Conservation (phyloP, 2,888 invertebrate species). For the Tryphoninae sp. region DNA sequence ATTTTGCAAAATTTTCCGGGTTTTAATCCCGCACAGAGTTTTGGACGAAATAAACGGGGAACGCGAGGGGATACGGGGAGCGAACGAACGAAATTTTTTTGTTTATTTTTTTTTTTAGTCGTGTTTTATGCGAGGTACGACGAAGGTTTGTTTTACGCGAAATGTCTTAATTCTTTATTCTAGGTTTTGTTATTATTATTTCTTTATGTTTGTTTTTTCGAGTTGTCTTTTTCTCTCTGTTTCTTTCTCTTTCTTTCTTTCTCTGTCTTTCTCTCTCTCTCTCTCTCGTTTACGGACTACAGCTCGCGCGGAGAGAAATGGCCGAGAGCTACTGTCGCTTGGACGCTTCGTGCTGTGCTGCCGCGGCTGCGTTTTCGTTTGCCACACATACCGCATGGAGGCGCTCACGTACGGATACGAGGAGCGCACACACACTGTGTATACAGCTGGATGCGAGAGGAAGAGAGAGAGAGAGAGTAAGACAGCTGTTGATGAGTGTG, state of each 20-base stretch:
- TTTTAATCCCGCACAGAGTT: constrained; percentile 65
- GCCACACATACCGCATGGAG: constrained; percentile 23
- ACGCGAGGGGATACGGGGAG: constrained; percentile 13
- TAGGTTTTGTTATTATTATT: constrained; percentile 14
- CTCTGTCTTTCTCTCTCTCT: neutral
- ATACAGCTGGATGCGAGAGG: neutral
- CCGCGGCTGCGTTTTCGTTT: constrained; percentile 60
- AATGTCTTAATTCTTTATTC: neutral
- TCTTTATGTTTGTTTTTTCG: neutral
- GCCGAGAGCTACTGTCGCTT: constrained; percentile 77
- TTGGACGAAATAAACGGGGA: constrained; percentile 37
- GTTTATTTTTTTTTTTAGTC: constrained; percentile 5
- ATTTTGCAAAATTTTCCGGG: constrained; percentile 76
- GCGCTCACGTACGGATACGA: neutral
- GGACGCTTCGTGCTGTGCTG: constrained; percentile 65
- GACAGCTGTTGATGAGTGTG: constrained; percentile 26
- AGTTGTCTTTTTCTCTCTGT: neutral
- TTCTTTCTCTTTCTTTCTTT: neutral
- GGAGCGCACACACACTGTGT: constrained; percentile 8
- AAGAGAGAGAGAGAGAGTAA: constrained; percentile 35
- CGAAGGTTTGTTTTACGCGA: constrained; percentile 55
- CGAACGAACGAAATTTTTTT: neutral
- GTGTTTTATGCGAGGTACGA: neutral
- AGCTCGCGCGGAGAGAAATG: constrained; percentile 79
- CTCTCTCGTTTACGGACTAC: constrained; percentile 34